Percentiles rank a stretch among this genome's conserved stretches.
These are phyloP conservation scores for Galeopsomyia nigrocyanea DNA, from an alignment of 2,888 invertebrate genomes.

Conservation along the genomic window DNA sequence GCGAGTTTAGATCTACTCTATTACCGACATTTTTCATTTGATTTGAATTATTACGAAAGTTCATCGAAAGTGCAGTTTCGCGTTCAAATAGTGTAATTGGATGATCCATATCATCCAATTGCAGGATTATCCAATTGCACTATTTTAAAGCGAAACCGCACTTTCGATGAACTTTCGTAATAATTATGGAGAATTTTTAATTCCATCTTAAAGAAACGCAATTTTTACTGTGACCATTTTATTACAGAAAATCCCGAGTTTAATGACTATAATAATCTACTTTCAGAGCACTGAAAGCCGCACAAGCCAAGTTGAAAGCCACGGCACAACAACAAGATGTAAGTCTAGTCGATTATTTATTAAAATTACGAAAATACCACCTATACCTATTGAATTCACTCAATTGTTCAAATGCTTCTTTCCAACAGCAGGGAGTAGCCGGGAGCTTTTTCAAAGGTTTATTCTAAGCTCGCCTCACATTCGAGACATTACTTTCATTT, in stretches of 20 bases:
- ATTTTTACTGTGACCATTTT: too few species aligned
- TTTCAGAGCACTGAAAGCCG: conserved; percentile 86
- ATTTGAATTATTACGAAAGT: too few species aligned
- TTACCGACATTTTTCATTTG: too few species aligned
- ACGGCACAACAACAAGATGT: conserved; percentile 85
- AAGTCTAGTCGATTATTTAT: conserved; percentile 55
- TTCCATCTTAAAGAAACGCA: too few species aligned
- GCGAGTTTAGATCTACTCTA: too few species aligned
- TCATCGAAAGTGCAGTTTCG: too few species aligned
- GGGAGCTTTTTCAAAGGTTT: conserved; percentile 96
- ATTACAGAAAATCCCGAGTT: neutral
- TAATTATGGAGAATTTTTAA: too few species aligned
- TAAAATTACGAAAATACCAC: too few species aligned
- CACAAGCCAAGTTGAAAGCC: conserved; percentile 87
- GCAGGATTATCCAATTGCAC: too few species aligned
- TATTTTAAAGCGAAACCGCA: too few species aligned
- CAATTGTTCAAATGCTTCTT: neutral
- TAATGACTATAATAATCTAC: conserved; percentile 60
- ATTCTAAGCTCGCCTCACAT: conserved; percentile 78
- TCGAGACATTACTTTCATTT: conserved; percentile 64
- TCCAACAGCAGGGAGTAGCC: conserved; percentile 81
- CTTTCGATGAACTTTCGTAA: neutral
- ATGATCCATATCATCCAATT: too few species aligned
- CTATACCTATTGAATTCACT: neutral
- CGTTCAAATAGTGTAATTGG: too few species aligned